A percentile compares a stretch with the other conserved stretches of the same genome.
Evolutionary conservation across 2,113 vertebrate genomes (phyloP).

Genomic region (Labeo catla): DNA sequence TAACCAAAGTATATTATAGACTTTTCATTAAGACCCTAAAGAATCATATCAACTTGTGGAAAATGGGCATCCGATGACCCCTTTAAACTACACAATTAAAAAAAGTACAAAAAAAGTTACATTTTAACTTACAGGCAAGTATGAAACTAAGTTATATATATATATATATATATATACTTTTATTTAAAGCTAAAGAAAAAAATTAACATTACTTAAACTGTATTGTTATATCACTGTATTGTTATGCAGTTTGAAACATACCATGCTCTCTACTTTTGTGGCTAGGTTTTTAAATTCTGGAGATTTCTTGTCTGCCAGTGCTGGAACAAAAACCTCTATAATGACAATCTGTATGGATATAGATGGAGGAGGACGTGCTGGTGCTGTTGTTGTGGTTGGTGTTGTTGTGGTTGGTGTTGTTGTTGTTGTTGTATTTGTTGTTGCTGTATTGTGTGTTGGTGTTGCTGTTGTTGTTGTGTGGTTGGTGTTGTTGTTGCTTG

Average conservation of each 20-base stretch:
- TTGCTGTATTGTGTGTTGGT: no score
- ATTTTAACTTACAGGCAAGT: no score
- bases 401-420: not conserved
- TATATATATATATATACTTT: no score
- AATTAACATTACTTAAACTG: no score
- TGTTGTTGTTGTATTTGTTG: not conserved
- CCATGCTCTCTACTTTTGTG: not conserved
- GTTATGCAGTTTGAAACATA: not conserved
- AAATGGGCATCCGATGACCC: no score
- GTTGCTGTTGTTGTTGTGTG: not conserved
- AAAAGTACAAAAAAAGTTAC: not conserved
- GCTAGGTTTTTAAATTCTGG: not conserved
- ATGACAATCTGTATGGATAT: slow-evolving; percentile 2
- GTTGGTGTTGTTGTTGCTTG: no score
- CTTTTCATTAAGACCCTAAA: no score
- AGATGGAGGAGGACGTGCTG: not conserved
- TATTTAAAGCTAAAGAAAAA: no score
- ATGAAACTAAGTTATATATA: no score
- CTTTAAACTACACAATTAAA: not conserved
- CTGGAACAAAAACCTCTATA: not conserved
- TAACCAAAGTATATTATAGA: no score
- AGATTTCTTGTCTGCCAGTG: not conserved
- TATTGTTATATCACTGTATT: not conserved
- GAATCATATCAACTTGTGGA: no score
- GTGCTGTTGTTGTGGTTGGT: not conserved